Base-by-base conservation (phyloP, 2,888 invertebrate genomes). In the Lasioglossum lativentre region DNA sequence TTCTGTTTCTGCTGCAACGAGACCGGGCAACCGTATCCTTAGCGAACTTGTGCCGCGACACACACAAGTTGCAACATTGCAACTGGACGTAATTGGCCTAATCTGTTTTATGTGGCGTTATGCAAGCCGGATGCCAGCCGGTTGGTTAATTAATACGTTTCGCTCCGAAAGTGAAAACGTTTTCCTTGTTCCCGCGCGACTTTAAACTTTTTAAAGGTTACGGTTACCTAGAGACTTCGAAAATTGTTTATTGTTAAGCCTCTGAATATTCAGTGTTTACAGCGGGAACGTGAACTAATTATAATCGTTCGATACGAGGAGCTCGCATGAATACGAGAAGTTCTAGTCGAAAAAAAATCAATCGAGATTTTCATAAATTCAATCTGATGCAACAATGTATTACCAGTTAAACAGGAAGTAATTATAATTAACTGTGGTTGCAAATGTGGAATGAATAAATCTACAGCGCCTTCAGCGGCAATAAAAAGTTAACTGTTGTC, bases 71-170 rank as follows among this genome's bases (percentile, higher is more conserved):
- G 71, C 75, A 10, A 72, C 76, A 71, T 81, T 85, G 66, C 82
- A 82, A 83, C 84, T 78, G 78, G 80, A 83, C 80, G 84, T 90
- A 87, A 90, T 89, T 87, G 79, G 73, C 30, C 47, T 66, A 80
- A 80, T 82, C 72, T 68, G 80, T 34, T 74, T 78, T 56, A 16
- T 30, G 23, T 47, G 38, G 6, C 16, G 68, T 90, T 87, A 84
- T 73, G 23, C 79, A 87, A 89, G 75, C 56, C 71, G 59, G 75
- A 82, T 56, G 52, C 70, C 76, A 59, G 52, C 34, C 70, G n/a
- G 59, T 80, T 73, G 78, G 82, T 89, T 73, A 80, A 89, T 89
- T 80, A 71, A 72, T 66, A 70, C 71, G 71, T 73, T 80, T 63
- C 78, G 75, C 74, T 68, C 74, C 45, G 76, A 52, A 83, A 86